Conservation (phyloP, 2,113 vertebrate species). For the Deroptyus accipitrinus region DNA sequence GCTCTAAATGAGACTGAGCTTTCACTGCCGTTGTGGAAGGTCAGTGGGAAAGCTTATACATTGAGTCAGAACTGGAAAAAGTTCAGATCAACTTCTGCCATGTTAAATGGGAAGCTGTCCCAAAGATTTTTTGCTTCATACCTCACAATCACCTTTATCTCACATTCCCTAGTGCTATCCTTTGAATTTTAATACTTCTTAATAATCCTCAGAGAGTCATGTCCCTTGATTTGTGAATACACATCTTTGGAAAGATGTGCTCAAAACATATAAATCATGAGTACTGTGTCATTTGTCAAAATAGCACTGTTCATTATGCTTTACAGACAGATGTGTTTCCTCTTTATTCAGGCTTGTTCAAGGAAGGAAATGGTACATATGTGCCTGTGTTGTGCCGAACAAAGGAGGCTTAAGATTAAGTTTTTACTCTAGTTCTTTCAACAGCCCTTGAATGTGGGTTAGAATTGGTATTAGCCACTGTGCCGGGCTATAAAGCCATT, state of each 20-base stretch:
- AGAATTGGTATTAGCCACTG: not conserved
- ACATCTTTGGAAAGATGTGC: accelerated
- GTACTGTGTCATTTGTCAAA: not conserved
- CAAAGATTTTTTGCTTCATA: not conserved
- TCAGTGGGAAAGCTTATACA: not conserved
- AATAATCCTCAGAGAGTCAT: not conserved
- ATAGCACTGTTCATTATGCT: not conserved
- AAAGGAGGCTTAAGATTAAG: not conserved
- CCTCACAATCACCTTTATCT: not conserved
- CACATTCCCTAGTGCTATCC: not conserved
- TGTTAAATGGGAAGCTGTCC: not conserved
- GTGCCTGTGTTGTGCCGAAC: not conserved
- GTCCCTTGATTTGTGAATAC: not conserved
- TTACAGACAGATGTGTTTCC: not conserved
- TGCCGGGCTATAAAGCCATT: not conserved
- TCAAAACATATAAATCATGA: not conserved
- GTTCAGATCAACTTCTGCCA: not conserved
- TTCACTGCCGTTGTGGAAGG: not conserved
- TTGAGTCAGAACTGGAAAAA: not conserved
- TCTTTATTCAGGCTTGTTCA: not conserved
- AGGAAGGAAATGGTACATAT: not conserved
- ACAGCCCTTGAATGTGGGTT: not conserved
- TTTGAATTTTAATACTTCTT: not conserved
- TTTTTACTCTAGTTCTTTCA: not conserved
- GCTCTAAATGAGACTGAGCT: not conserved